Conservation (phyloP, 2,888 invertebrate genomes). For the Caenorhabditis zanzibari region DNA sequence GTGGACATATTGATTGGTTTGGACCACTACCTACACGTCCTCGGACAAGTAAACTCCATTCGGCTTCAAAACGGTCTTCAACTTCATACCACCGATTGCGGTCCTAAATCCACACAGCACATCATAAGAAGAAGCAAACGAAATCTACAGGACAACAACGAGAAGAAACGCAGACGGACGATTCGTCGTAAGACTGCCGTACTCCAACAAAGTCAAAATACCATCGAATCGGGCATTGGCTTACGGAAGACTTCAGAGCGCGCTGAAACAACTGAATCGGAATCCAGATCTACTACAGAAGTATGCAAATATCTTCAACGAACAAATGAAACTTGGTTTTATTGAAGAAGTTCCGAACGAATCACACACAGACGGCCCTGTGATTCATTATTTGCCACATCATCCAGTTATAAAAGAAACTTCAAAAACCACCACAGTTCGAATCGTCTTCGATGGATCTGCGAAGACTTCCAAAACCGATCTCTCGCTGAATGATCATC, state of each 20-base stretch:
- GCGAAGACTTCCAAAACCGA: conserved; percentile 36
- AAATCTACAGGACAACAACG: neutral
- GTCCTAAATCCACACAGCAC: neutral
- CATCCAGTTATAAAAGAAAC: conserved; percentile 7
- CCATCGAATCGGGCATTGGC: neutral
- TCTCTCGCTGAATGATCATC: conserved; percentile 62
- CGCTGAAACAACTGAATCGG: neutral
- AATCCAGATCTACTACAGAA: neutral
- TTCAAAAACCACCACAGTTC: neutral
- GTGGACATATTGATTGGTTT: neutral
- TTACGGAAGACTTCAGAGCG: conserved; percentile 7
- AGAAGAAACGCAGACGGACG: neutral
- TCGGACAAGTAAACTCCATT: neutral
- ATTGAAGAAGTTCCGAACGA: conserved; percentile 1
- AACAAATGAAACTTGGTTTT: neutral
- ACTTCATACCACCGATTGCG: neutral
- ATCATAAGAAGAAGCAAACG: conserved; percentile 4
- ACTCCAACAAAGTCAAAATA: neutral
- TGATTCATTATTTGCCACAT: neutral
- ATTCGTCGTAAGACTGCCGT: neutral
- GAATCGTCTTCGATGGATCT: conserved; percentile 39
- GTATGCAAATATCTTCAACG: neutral
- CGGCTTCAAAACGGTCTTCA: neutral
- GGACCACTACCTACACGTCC: neutral
- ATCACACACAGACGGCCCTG: neutral